Evolutionary conservation across 2,888 invertebrate genomes (phyloP), one percentile per base, ranked within the genome.

Genomic region (Empis livida): DNA sequence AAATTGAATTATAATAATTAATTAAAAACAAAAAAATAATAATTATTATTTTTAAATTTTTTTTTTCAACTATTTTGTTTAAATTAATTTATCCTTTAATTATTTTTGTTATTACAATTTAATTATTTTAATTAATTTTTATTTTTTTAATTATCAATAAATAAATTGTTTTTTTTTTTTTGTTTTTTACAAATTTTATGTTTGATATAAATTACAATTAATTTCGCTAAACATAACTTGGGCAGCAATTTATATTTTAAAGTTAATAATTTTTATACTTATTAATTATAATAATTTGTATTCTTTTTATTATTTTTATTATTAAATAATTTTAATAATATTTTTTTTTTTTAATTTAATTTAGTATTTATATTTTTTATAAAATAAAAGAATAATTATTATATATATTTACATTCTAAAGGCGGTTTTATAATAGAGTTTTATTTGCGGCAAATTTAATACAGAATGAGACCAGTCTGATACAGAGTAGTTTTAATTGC

Each of bases 21-120:
- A 6, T 27, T 59, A 59, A 53, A 61, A 59, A 59, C 53, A 54
- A 56, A 52, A 54, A 56, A 59, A 59, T 59, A 60, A 59, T 60
- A 58, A 59, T 56, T 60, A 57, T 53, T 51, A 17, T 35, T 23
- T 42, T 48, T 52, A 51, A 48, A 42, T 38, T 27, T 38, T 37
- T 10, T 14, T 41, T 43, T 48, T 37, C 42, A 37, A 13, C 37
- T 32, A 16, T 43, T 31, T 43, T n/a, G 2, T n/a, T 43, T 44
- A 17, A 16, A 35, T 44, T 40, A 40, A 44, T 31, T 37, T 35
- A 31, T 35, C 31, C 23, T 44, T 37, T 37, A 35, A n/a, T 20
- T 17, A 31, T 43, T 35, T 37, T 35, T 23, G n/a, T 23, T 23
- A 17, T 42, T 37, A 11, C n/a, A n/a, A n/a, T 44, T 37, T 37